phyloP scores from a whole-genome alignment of 2,797 vertebrate genomes.

The Helostoma temminkii region DNA sequence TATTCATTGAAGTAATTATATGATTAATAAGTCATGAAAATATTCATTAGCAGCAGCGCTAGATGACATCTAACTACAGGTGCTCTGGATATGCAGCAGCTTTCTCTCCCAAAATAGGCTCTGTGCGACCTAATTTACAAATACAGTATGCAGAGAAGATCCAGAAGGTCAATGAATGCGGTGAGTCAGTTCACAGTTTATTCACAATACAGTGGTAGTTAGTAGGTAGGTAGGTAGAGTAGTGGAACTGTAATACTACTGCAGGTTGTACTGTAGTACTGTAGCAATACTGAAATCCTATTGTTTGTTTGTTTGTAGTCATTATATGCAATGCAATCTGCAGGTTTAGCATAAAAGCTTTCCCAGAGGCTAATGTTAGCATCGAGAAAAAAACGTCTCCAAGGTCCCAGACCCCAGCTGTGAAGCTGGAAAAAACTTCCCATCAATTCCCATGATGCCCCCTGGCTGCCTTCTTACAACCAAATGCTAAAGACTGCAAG shows the following conservation, averaged over 20 bases:
- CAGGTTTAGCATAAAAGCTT: slow-evolving; percentile 14
- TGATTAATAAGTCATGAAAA: slow-evolving; percentile 18
- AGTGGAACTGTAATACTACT: not conserved
- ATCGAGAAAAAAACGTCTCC: slow-evolving; percentile 20
- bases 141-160: slow-evolving; percentile 42
- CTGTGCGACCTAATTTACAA: slow-evolving; percentile 62
- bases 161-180: slow-evolving; percentile 53
- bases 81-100: slow-evolving; percentile 54
- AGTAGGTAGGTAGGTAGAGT: too few species aligned
- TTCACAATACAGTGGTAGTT: slow-evolving; percentile 16
- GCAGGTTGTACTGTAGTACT: not conserved
- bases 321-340: not conserved
- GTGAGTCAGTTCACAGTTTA: slow-evolving; percentile 40
- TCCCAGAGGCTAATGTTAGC: slow-evolving; percentile 17
- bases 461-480: slow-evolving; percentile 40
- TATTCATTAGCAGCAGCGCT: slow-evolving; percentile 8
- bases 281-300: not conserved
- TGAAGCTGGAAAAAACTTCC: slow-evolving; percentile 15
- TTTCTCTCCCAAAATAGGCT: slow-evolving; percentile 60
- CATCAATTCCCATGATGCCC: slow-evolving; percentile 24
- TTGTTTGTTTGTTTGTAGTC: not conserved
- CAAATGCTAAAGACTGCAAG: slow-evolving; percentile 30
- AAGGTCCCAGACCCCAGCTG: slow-evolving; percentile 12
- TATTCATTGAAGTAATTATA: not conserved
- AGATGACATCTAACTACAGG: slow-evolving; percentile 43